Percentiles rank a stretch among this genome's conserved stretches.
phyloP scores from a whole-genome alignment of 2,113 vertebrate genomes.

The Centropus unirufus region DNA sequence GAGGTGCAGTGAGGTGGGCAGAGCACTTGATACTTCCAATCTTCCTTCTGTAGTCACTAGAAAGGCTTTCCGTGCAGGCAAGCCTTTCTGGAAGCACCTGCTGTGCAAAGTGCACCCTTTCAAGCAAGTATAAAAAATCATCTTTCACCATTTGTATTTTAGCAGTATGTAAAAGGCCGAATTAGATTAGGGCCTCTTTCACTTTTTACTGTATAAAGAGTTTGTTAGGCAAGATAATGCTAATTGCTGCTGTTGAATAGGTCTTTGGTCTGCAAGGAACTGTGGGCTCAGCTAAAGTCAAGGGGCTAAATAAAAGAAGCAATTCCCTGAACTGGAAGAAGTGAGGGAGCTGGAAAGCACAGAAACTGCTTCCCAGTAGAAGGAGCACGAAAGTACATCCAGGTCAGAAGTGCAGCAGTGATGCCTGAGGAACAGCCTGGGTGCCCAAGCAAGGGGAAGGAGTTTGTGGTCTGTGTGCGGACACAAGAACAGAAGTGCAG shows the following conservation, averaged over 20 bases:
- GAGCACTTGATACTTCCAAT: background rate
- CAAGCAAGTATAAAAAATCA: background rate
- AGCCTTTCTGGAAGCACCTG: background rate
- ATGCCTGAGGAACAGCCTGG: background rate
- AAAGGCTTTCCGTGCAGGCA: background rate
- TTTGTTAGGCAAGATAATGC: background rate
- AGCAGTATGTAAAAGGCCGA: background rate
- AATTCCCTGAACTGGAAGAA: background rate
- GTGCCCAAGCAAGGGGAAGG: background rate
- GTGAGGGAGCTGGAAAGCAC: background rate
- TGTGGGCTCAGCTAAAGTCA: background rate
- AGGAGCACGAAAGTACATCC: background rate
- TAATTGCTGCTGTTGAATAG: background rate
- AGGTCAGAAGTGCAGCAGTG: background rate
- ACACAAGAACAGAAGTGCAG: background rate
- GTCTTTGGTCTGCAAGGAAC: background rate
- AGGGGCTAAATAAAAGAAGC: background rate
- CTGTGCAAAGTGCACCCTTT: background rate
- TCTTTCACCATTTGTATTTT: background rate
- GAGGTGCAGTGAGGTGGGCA: background rate
- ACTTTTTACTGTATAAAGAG: background rate
- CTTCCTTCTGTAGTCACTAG: background rate
- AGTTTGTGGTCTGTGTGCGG: rapidly evolving
- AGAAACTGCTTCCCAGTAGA: background rate
- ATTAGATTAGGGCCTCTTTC: background rate